Evolutionary conservation across 2,113 vertebrate species (phyloP).

Genomic region (Symphodus melops): DNA sequence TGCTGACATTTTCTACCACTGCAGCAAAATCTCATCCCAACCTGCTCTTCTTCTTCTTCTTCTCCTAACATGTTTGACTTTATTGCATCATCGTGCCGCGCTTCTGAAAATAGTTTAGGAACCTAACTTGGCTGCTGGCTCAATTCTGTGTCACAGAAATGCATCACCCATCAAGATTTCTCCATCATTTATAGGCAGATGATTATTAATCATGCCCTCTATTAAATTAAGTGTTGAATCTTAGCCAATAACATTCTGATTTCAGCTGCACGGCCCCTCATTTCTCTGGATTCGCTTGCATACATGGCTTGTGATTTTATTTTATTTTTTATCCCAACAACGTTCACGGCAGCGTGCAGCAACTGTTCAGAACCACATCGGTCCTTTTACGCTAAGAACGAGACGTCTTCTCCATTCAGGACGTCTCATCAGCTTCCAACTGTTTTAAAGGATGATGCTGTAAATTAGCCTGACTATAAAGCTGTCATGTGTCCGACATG

Average conservation of each 20-base stretch:
- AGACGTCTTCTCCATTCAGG: conserved; percentile 9
- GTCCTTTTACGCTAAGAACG: not conserved
- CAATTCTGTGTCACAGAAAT: conserved; percentile 35
- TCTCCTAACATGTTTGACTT: not conserved
- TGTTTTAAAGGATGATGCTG: conserved; percentile 7
- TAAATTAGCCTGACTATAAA: conserved; percentile 27
- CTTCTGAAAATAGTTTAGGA: conserved; percentile 14
- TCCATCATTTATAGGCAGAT: not conserved
- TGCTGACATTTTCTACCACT: conserved; percentile 14
- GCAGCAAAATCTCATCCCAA: conserved; percentile 11
- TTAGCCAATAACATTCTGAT: not conserved
- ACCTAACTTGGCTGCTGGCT: conserved; percentile 2
- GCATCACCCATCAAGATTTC: conserved; percentile 4
- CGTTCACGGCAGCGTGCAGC: conserved; percentile 25
- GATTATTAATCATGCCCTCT: not conserved
- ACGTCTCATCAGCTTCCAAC: conserved; percentile 19
- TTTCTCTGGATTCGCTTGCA: conserved; percentile 1
- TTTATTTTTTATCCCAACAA: no score
- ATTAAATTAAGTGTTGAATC: not conserved
- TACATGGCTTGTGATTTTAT: conserved; percentile 19
- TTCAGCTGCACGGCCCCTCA: not conserved
- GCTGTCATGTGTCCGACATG: not conserved
- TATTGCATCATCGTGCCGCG: conserved; percentile 26
- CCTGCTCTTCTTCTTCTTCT: not conserved
- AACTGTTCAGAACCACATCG: conserved; percentile 10